Conservation (phyloP, 2,113 vertebrate species). For the Pachypanchax playfairii region DNA sequence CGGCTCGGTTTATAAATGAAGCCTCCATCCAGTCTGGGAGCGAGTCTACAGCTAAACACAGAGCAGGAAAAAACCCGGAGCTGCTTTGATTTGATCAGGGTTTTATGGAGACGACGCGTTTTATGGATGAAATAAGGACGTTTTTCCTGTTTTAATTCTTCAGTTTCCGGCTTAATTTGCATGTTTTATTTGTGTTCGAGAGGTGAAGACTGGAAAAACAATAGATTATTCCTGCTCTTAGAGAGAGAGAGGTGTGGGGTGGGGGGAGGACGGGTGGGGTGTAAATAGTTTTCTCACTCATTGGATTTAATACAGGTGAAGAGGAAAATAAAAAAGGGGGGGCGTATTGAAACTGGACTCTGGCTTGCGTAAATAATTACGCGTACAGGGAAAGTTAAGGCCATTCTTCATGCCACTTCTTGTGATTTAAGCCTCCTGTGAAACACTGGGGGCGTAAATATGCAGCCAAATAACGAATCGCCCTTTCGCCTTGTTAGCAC, state of each 20-base stretch:
- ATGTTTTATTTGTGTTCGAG: neutral
- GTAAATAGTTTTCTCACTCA: neutral
- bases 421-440: conserved; percentile 59
- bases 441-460: conserved; percentile 57
- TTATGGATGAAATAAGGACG: conserved; percentile 18
- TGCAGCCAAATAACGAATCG: conserved; percentile 60
- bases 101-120: conserved; percentile 5
- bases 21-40: conserved; percentile 42
- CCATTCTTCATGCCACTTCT: conserved; percentile 55
- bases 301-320: neutral
- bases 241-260: neutral
- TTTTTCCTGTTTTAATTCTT: conserved; percentile 12
- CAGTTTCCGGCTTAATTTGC: conserved; percentile 9
- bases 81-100: too few relatives aligned
- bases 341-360: conserved; percentile 22
- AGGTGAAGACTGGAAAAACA: neutral
- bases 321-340: neutral
- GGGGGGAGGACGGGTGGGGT: too few relatives aligned
- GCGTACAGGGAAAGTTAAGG: conserved; percentile 32
- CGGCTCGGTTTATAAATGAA: conserved; percentile 84
- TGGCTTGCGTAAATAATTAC: conserved; percentile 57
- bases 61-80: conserved; percentile 17
- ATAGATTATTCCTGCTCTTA: neutral
- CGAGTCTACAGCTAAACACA: conserved; percentile 44
- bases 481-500: conserved; percentile 61